Base-by-base conservation (phyloP, 2,888 invertebrate species). In the Bembecia ichneumoniformis region DNA sequence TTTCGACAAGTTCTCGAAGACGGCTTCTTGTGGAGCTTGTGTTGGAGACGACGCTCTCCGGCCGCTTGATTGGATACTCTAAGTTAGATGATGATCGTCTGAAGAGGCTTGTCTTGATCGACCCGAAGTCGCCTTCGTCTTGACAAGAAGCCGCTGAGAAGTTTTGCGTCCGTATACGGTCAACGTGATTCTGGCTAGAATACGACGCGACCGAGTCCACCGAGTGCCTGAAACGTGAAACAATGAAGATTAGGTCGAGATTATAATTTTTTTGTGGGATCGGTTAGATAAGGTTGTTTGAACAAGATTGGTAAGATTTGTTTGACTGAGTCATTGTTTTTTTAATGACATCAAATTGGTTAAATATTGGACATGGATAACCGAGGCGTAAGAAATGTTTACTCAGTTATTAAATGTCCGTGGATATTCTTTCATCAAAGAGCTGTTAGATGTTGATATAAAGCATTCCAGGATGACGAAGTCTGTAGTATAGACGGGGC, bases 201-300 rank as follows among this genome's bases (percentile, higher is more conserved):
- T 87, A 86, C 84, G 88, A 87, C 82, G 87, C 84, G 82, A 87
- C 88, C 84, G 88, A 87, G 83, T 88, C 88, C 80, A 87, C 88
- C 75, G 88, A 87, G 81, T 88, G 88, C 70, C 88, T 88, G 86
- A 59, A 87, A 88, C 61, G 58, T 53, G 77, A 74, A 78, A 80
- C 62, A 71, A 55, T 55, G 53, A 50, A 73, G 78, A 80, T 82
- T 76, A 82, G 79, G 78, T 81, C 17, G 44, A 15, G 40, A 40
- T 40, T 76, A 77, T 62, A 67, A 63, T 74, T 52, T 49, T 52
- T 51, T 62, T 62, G 64, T 58, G 51, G 49, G 62, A 59, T 57
- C 51, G 57, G 55, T 57, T 57, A 60, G 81, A 81, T 82, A 76
- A 65, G 57, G 58, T 49, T 79, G 78, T 82, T 80, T 79, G 68